A percentile compares a stretch with the other conserved stretches of the same genome.
Evolutionary conservation across 2,113 vertebrate species (phyloP).

Genomic region (Tragelaphus strepsiceros): DNA sequence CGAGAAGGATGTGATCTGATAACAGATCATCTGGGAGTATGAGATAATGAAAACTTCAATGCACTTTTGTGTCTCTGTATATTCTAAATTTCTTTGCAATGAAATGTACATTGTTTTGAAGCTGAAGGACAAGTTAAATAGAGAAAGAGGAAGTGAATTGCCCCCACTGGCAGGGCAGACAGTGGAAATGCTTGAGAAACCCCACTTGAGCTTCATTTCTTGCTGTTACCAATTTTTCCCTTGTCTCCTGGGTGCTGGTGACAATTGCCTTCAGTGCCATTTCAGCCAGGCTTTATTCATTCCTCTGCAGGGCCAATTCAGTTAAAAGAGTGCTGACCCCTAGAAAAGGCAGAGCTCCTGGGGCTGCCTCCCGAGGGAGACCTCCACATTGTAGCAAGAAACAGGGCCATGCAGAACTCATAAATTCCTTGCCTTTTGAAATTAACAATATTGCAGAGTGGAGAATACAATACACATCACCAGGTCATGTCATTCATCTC

Average conservation of each 20-base stretch:
- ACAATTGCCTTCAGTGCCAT: background rate
- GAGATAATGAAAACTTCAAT: background rate
- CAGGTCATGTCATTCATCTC: background rate
- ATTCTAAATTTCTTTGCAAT: background rate
- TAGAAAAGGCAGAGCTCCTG: background rate
- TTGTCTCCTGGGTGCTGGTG: background rate
- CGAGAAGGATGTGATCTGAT: background rate
- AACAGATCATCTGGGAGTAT: background rate
- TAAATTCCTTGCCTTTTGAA: background rate
- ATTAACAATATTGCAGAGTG: background rate
- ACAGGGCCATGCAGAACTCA: background rate
- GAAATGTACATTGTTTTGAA: background rate
- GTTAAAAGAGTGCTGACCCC: background rate
- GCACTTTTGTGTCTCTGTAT: background rate
- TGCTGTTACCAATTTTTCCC: background rate
- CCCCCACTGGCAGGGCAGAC: too few relatives aligned
- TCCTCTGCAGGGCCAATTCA: background rate
- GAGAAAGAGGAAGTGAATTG: background rate
- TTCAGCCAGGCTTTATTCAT: background rate
- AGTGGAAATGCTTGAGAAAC: background rate
- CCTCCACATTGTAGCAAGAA: background rate
- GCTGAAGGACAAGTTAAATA: background rate
- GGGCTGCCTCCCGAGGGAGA: background rate
- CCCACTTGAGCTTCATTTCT: background rate
- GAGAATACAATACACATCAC: background rate